Evolutionary conservation across 1,140 invertebrate genomes (phyloP), one percentile per base, ranked within the genome.

Genomic region (Ridgeia piscesae): DNA sequence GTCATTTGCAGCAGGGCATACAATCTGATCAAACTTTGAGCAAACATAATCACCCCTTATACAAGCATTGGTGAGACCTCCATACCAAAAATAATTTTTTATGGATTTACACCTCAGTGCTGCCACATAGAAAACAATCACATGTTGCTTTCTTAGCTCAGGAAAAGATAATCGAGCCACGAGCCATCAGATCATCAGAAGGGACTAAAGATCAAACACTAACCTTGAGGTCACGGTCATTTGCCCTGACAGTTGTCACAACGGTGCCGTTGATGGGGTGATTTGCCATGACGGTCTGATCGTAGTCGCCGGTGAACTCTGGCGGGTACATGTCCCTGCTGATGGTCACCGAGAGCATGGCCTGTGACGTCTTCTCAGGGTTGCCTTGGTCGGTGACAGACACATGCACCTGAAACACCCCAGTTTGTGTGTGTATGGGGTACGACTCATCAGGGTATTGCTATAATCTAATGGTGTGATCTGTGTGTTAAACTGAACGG

Each of bases 291-390:
- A 91, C 50, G 33, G 27, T n/a, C n/a, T 34, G n/a, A n/a, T 92
- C 33, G 14, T 35, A 58, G 58, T 34, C 58, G 58, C 89, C 89
- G 31, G n/a, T 42, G 58, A 92, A 92, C 89, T 92, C 90, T 42
- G 92, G 92, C 6, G n/a, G 33, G 91, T 92, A 91, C 50, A 50
- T 48, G 50, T 91, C 50, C 21, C 90, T 77, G 21, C 34, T 27
- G 27, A 92, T 91, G 6, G 17, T 58, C 17, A 92, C 58, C 35
- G 27, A 34, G 33, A 92, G 89, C 0, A 93, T 95, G 0, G 94
- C 94, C 31, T 92, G 90, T 6, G 91, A 89, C 88, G 92, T 91
- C 31, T 91, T 35, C 89, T 91, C 89, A 14, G 92, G 92, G 27
- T 50, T 58, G 33, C 92, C 91, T 33, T 92, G 92, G 50, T 92